Evolutionary conservation across 2,797 vertebrate species (phyloP).

Genomic region (Nannoperca obscura): DNA sequence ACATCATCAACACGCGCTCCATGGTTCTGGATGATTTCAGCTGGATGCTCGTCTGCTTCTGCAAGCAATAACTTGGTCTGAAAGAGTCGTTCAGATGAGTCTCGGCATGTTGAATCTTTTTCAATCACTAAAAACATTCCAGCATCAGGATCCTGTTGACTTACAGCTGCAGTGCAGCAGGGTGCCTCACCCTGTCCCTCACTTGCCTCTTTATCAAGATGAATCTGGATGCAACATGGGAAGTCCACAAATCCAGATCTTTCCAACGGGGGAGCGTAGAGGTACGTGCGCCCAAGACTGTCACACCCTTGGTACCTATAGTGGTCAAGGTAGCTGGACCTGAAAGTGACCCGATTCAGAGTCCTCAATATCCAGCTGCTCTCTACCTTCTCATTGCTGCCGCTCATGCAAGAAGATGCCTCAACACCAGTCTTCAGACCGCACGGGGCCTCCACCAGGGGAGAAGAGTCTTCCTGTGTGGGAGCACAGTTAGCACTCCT

Average conservation of each 20-base stretch:
- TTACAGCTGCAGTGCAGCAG: background rate
- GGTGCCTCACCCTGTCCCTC: background rate
- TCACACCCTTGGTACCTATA: background rate
- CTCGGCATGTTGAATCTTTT: background rate
- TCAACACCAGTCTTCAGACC: background rate
- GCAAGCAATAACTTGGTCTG: background rate
- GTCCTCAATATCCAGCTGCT: background rate
- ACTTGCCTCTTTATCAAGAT: background rate
- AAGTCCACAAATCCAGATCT: constrained; percentile 1
- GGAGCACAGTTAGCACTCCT: background rate
- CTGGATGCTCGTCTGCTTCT: background rate
- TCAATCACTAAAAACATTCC: background rate
- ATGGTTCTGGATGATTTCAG: background rate
- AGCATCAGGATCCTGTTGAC: background rate
- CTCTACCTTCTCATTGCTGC: background rate
- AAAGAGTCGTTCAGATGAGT: background rate
- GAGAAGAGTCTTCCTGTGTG: background rate
- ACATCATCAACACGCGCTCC: background rate
- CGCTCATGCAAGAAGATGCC: background rate
- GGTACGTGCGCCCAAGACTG: background rate
- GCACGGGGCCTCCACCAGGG: background rate
- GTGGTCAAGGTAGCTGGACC: background rate
- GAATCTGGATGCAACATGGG: background rate
- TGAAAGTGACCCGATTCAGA: background rate
- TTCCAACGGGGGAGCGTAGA: background rate